Percentiles rank a stretch among this genome's conserved stretches.
Evolutionary conservation across 2,113 vertebrate genomes (phyloP).

Genomic region (Cygnus buccinator): DNA sequence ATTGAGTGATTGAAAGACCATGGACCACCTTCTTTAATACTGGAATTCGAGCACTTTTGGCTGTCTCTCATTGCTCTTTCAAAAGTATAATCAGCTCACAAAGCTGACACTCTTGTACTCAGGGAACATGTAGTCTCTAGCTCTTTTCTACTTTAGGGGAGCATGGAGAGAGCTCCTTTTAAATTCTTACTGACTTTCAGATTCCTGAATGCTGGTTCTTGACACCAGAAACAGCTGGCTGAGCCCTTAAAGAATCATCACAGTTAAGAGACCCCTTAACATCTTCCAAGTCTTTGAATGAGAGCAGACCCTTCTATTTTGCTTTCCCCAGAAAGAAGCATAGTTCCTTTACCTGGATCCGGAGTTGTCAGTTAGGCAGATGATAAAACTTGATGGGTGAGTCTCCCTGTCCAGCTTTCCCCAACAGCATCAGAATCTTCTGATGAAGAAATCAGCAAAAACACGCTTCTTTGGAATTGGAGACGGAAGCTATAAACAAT

Average conservation of each 20-base stretch:
- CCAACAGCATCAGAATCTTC: background rate
- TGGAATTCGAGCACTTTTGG: background rate
- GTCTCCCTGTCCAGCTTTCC: background rate
- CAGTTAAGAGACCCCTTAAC: background rate
- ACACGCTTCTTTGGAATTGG: background rate
- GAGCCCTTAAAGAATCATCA: background rate
- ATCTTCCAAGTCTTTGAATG: background rate
- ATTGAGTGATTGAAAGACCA: background rate
- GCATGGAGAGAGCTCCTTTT: background rate
- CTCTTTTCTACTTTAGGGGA: background rate
- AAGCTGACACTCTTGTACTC: background rate
- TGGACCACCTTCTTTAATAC: background rate
- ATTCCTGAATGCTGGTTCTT: background rate
- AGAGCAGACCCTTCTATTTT: background rate
- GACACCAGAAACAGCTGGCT: background rate
- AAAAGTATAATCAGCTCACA: background rate
- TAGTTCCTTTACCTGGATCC: constrained; percentile 31
- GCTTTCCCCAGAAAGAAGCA: background rate
- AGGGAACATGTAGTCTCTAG: too few relatives aligned
- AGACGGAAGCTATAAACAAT: background rate
- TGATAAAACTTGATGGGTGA: background rate
- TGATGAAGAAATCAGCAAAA: background rate
- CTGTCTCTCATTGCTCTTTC: background rate
- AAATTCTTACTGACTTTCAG: background rate
- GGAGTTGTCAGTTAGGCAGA: background rate